These are phyloP conservation scores for Ictidomys tridecemlineatus DNA, from an alignment of 2,113 vertebrate species.

Conservation along the genomic window DNA sequence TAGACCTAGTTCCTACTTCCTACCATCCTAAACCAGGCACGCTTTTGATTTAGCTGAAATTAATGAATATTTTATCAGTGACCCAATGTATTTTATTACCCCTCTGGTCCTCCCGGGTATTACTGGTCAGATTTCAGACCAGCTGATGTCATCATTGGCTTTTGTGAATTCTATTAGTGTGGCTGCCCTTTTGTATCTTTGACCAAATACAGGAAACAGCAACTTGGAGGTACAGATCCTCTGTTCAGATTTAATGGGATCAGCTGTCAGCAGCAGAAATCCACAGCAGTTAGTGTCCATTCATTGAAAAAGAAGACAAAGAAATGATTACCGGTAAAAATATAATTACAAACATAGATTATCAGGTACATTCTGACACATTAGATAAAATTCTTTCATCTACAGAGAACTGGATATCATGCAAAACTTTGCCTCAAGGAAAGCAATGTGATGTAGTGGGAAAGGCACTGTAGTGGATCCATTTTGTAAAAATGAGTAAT, in stretches of 20 bases:
- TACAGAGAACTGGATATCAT: background rate
- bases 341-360: background rate
- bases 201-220: conserved; percentile 52
- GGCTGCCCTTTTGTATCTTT: background rate
- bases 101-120: conserved; percentile 57
- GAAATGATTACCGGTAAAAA: conserved; percentile 23
- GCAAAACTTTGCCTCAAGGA: background rate
- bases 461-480: background rate
- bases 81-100: conserved; percentile 55
- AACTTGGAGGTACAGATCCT: background rate
- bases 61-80: conserved; percentile 70
- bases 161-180: conserved; percentile 39
- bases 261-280: conserved; percentile 2
- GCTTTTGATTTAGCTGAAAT: conserved; percentile 58
- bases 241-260: background rate
- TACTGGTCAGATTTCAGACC: conserved; percentile 54
- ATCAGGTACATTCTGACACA: background rate
- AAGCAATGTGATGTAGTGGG: background rate
- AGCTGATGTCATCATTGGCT: conserved; percentile 73
- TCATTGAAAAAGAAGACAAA: conserved; percentile 28
- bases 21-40: background rate
- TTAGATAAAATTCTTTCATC: background rate
- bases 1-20: background rate
- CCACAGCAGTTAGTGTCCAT: background rate
- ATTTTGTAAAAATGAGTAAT: background rate